Percentiles rank a stretch among this genome's conserved stretches.
Conservation (phyloP, 2,113 vertebrate species). For the Elephas maximus region DNA sequence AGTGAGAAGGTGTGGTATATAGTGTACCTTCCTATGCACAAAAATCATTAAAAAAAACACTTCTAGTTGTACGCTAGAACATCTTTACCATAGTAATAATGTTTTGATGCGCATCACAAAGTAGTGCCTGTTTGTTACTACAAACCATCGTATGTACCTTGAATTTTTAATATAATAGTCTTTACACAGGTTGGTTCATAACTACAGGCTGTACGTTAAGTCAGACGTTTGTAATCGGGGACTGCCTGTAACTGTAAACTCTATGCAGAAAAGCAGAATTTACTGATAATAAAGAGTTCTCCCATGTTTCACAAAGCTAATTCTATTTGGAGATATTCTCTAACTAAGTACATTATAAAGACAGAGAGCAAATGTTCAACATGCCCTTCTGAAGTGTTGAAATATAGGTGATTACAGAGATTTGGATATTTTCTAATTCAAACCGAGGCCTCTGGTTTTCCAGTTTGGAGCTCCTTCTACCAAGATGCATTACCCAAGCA, state of each 20-base stretch:
- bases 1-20: no score
- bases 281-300: neutral
- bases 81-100: no score
- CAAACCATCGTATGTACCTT: no score
- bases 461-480: neutral
- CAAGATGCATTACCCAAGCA: neutral
- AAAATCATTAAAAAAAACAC: no score
- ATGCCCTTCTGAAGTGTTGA: slow-evolving; percentile 8
- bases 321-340: slow-evolving; percentile 8
- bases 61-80: no score
- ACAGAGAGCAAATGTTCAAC: neutral
- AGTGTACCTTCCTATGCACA: no score
- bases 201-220: neutral
- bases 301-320: slow-evolving; percentile 46
- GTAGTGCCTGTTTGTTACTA: no score
- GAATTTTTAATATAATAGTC: no score
- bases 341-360: slow-evolving; percentile 26
- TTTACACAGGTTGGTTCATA: no score
- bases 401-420: slow-evolving; percentile 3
- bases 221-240: no score
- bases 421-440: slow-evolving; percentile 1
- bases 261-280: slow-evolving; percentile 10
- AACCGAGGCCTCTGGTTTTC: slow-evolving; percentile 19
- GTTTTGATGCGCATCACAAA: no score
- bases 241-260: neutral